These are phyloP conservation scores for Rhinoptilus africanus DNA, from an alignment of 2,113 vertebrate genomes.

Conservation along the genomic window DNA sequence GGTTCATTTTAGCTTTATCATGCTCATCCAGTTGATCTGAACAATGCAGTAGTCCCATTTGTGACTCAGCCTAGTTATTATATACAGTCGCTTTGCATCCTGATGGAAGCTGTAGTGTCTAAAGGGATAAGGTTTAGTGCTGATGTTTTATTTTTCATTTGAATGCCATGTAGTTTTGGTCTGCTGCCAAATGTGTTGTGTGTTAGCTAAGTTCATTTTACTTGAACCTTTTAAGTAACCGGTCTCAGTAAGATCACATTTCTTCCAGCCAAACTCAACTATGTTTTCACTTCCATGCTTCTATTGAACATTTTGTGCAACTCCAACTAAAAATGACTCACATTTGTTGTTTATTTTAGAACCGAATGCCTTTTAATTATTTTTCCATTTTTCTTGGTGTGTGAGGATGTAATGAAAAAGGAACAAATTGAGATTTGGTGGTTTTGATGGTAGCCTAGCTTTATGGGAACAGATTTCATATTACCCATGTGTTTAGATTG, in stretches of 20 bases:
- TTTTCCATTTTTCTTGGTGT: not conserved
- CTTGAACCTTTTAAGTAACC: not conserved
- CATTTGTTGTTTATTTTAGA: not conserved
- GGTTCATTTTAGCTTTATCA: not conserved
- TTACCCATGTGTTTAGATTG: not conserved
- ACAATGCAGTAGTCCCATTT: not conserved
- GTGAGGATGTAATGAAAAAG: not conserved
- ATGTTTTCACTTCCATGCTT: not conserved
- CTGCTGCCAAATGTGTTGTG: not conserved
- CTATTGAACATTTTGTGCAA: not conserved
- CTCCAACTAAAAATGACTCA: not conserved
- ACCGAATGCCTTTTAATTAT: not conserved
- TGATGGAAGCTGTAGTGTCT: not conserved
- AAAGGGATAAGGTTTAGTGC: not conserved
- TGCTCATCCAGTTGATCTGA: not conserved
- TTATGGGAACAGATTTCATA: not conserved
- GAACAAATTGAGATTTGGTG: not conserved
- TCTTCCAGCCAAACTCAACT: not conserved
- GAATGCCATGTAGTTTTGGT: not conserved
- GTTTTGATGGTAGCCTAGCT: not conserved
- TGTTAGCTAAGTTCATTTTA: not conserved
- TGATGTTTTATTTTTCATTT: conserved; percentile 19
- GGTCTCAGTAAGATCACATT: not conserved
- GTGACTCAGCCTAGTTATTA: not conserved
- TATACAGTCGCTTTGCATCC: not conserved